Evolutionary conservation across 2,797 vertebrate genomes (phyloP).

Genomic region (Nyctalus aviator): DNA sequence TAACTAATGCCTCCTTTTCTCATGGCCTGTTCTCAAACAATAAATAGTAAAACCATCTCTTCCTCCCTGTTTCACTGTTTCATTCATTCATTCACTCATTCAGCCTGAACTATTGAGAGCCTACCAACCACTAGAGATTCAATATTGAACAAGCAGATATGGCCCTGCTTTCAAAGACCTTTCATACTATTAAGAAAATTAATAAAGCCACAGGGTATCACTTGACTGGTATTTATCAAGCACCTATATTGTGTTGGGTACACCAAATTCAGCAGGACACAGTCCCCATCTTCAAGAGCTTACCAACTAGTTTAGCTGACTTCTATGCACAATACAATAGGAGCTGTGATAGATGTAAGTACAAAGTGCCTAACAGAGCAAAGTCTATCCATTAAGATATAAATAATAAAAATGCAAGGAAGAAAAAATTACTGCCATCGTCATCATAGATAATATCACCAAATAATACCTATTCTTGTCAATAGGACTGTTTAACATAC

Average conservation of each 20-base stretch:
- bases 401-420: not conserved
- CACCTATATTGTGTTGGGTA: not conserved
- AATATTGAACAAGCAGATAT: not conserved
- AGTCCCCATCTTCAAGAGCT: not conserved
- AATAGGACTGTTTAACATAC: not conserved
- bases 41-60: not conserved
- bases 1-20: accelerated
- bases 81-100: not conserved
- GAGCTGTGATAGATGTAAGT: not conserved
- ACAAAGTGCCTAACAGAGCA: not conserved
- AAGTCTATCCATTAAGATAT: not conserved
- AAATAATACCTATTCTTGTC: not conserved
- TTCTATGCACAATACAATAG: not conserved
- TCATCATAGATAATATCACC: not conserved
- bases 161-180: not conserved
- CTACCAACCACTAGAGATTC: not conserved
- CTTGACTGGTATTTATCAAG: not conserved
- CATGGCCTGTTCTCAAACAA: not conserved
- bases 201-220: not conserved
- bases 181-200: not conserved
- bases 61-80: not conserved
- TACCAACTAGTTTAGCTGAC: not conserved
- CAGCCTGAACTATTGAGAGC: not conserved
- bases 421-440: not conserved
- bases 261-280: not conserved